phyloP scores from a whole-genome alignment of 2,797 vertebrate species.

The Carapus acus region DNA sequence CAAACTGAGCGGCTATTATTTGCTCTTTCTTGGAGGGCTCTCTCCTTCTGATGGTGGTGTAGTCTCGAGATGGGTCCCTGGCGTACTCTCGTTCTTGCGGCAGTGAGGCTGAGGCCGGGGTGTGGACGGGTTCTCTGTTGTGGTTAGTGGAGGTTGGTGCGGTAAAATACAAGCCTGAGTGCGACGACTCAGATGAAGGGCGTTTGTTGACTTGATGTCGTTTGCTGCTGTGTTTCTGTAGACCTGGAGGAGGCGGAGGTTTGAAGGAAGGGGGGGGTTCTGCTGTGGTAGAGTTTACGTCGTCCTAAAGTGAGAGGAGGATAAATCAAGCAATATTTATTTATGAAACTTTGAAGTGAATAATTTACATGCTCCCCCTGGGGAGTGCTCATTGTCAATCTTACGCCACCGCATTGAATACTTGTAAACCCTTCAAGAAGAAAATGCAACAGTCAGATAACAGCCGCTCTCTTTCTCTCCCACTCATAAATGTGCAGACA shows the following conservation, averaged over 20 bases:
- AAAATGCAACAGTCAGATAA: no score
- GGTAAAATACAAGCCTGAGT: constrained; percentile 78
- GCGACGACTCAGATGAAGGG: constrained; percentile 77
- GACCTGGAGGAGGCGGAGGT: constrained; percentile 73
- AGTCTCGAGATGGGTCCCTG: constrained; percentile 30
- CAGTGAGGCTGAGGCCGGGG: constrained; percentile 22
- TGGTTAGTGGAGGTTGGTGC: constrained; percentile 65
- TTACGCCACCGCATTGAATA: no score
- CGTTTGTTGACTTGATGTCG: constrained; percentile 74
- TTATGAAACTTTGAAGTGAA: no score
- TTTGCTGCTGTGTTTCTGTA: constrained; percentile 61
- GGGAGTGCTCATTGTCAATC: no score
- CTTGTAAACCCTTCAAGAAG: no score
- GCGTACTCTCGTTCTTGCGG: constrained; percentile 34
- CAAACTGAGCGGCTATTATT: constrained; percentile 70
- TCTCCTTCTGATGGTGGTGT: constrained; percentile 47
- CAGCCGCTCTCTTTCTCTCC: not conserved
- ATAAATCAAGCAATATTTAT: no score
- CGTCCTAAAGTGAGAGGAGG: constrained; percentile 82
- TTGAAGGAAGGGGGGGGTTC: constrained; percentile 82
- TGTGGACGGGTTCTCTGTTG: constrained; percentile 50
- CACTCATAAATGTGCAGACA: constrained; percentile 14
- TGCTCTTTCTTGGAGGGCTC: constrained; percentile 54
- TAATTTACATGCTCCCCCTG: no score
- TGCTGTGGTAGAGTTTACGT: constrained; percentile 72